Base-by-base conservation (phyloP, 2,113 vertebrate species). In the Hippoglossus stenolepis region DNA sequence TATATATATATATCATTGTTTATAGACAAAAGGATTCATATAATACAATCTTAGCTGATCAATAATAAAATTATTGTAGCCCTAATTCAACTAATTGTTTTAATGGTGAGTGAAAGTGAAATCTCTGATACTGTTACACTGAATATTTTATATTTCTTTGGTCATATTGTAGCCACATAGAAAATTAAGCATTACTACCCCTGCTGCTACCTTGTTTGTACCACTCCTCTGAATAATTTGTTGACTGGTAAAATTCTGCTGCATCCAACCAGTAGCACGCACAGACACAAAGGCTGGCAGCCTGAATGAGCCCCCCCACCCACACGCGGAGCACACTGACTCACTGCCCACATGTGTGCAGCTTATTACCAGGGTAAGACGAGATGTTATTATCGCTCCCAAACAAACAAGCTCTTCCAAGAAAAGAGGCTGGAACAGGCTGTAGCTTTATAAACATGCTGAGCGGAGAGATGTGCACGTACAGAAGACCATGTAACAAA, bases 361-460 rank as follows among this genome's bases (percentile, higher is more conserved):
- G 73, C 28, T 40, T 63, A 38, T 79, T 64, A 75, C 31, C 56
- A 59, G 60, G 17, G 43, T 7, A 20, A 61, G 56, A 57, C 24
- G 28, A 74, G 56, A 73, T 54, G 65, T 54, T 84, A 49, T 80
- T 51, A 86, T 67, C 28, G 45, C 65, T 67, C 21, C 49, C 75
- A 80, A 80, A 87, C 79, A 90, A 91, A 87, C 87, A 82, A 35
- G 81, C 79, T 66, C 65, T 85, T 86, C 77, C 70, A 65, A 67
- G 86, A 92, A 92, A 90, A 65, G 54, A 1, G 8, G 6, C 67
- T 23, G 59, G 81, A 85, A 89, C 79, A 82, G 17, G 59, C 75
- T 73, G 70, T 58, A 45, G 67, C 85, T 74, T 75, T 21, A 77
- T 66, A 28, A 81, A 79, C 68, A 69, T 0, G 65, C 59, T 60